Evolutionary conservation across 2,113 vertebrate genomes (phyloP).

Genomic region (Pimephales promelas): DNA sequence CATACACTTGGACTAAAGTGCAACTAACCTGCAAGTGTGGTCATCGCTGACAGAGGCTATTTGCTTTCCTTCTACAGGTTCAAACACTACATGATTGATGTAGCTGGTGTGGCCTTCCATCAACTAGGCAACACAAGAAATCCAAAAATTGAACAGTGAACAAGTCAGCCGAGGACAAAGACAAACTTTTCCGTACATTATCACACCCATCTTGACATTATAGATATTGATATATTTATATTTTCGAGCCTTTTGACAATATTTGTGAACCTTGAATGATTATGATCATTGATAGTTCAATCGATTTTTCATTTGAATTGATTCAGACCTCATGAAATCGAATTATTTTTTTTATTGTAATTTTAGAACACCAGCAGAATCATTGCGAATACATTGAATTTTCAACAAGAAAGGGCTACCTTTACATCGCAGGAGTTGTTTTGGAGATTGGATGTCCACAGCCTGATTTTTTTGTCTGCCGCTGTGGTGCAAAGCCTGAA

Average conservation of each 20-base stretch:
- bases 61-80: conserved; percentile 89
- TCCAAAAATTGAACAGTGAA: conserved; percentile 15
- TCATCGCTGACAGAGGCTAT: conserved; percentile 96
- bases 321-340: too few species aligned
- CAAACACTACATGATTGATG: conserved; percentile 93
- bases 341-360: too few species aligned
- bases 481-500: conserved; percentile 92
- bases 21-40: conserved; percentile 94
- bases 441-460: conserved; percentile 91
- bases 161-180: background rate
- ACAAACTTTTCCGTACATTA: background rate
- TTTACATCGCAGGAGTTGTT: conserved; percentile 88
- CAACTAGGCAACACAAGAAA: conserved; percentile 73
- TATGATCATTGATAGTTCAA: background rate
- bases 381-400: background rate
- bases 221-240: background rate
- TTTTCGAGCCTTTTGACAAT: background rate
- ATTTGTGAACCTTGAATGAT: background rate
- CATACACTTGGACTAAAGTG: conserved; percentile 47
- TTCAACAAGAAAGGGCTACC: conserved; percentile 71
- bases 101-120: conserved; percentile 92
- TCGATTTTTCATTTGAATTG: background rate
- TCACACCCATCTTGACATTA: background rate
- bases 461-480: conserved; percentile 86
- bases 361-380: background rate